phyloP scores from a whole-genome alignment of 2,113 vertebrate genomes.

The Scortum barcoo region DNA sequence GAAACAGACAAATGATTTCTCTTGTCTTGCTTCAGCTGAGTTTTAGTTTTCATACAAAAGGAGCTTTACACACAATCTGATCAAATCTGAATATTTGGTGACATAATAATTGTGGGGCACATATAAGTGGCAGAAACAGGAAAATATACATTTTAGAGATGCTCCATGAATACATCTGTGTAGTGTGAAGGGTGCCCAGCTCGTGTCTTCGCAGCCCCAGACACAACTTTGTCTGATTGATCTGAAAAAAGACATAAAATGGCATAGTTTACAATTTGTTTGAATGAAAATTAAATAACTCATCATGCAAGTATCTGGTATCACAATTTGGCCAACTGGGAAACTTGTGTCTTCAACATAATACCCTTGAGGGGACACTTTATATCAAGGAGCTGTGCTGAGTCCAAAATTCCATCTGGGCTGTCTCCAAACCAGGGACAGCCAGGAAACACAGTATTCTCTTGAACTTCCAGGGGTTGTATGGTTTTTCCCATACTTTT shows the following conservation, averaged over 20 bases:
- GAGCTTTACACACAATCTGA: no score
- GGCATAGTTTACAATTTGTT: background rate
- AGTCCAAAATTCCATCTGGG: background rate
- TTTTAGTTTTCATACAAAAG: no score
- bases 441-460: background rate
- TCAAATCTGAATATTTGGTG: no score
- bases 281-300: background rate
- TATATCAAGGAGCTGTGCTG: background rate
- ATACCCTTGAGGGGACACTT: background rate
- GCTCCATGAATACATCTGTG: background rate
- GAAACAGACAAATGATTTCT: no score
- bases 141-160: background rate
- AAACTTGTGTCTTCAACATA: background rate
- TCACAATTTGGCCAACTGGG: background rate
- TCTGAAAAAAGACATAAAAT: background rate
- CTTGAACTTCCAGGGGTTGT: background rate
- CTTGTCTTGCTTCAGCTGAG: no score
- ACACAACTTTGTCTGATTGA: background rate
- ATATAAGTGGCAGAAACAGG: no score
- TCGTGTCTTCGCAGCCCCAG: background rate
- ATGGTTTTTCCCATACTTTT: background rate
- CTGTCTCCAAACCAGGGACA: background rate
- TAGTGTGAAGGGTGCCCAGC: background rate
- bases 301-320: background rate
- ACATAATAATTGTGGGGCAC: no score